Conservation (phyloP, 2,113 vertebrate species). For the Pardalotus punctatus region DNA sequence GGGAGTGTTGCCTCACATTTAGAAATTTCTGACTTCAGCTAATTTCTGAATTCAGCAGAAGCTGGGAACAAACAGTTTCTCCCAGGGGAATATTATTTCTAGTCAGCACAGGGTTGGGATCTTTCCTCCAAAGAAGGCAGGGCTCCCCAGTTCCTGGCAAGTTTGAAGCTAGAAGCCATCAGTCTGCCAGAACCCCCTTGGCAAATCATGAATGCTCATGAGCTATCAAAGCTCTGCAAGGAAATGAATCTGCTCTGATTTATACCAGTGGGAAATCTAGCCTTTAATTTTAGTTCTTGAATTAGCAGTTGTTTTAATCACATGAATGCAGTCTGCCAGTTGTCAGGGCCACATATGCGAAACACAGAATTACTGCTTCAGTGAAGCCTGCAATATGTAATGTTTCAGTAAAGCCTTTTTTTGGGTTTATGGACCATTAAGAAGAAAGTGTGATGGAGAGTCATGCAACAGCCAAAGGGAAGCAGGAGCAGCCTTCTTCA, state of each 20-base stretch:
- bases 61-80: not conserved
- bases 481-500: not conserved
- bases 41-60: not conserved
- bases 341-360: not conserved
- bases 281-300: slow-evolving; percentile 17
- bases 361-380: not conserved
- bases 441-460: not conserved
- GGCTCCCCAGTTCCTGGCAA: not conserved
- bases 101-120: not conserved
- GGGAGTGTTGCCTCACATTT: not conserved
- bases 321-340: not conserved
- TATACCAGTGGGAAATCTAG: not conserved
- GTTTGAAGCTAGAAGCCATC: not conserved
- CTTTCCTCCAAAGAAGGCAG: not conserved
- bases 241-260: slow-evolving; percentile 8
- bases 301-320: slow-evolving; percentile 35
- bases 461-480: not conserved
- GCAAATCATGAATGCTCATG: not conserved
- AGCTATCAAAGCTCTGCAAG: not conserved
- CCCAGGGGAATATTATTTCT: not conserved
- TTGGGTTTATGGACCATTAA: not conserved
- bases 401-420: not conserved
- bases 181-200: not conserved
- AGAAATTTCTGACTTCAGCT: not conserved
- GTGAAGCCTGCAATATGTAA: not conserved